Evolutionary conservation across 2,113 vertebrate genomes (phyloP).

Genomic region (Boulengeromyrus knoepffleri): DNA sequence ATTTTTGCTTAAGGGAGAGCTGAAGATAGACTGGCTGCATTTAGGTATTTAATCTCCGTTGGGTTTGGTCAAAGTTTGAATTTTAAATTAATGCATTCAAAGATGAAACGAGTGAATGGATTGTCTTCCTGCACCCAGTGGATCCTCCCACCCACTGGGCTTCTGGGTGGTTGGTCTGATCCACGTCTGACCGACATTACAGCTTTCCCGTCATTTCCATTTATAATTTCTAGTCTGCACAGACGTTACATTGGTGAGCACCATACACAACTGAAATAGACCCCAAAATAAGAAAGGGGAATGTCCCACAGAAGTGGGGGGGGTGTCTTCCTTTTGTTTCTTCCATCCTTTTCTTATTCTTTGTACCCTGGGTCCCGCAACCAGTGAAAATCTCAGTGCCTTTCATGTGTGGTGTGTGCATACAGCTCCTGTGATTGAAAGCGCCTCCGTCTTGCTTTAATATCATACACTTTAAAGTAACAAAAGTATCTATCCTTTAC

Average conservation of each 20-base stretch:
- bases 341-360: background rate
- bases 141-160: background rate
- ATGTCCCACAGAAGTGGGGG: background rate
- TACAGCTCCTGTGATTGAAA: background rate
- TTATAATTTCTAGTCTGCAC: background rate
- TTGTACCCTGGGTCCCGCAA: background rate
- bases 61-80: constrained; percentile 2
- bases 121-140: background rate
- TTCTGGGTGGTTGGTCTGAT: background rate
- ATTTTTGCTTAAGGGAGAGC: background rate
- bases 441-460: background rate
- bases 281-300: background rate
- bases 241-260: background rate
- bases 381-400: background rate
- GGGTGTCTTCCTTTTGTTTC: background rate
- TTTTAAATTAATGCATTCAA: background rate
- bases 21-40: background rate
- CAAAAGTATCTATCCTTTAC: background rate
- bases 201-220: background rate
- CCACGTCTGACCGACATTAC: background rate
- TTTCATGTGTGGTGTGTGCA: background rate
- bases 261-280: background rate
- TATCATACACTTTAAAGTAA: background rate
- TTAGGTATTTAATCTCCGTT: background rate
- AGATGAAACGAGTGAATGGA: background rate